These are phyloP conservation scores for Eubasilissa splendida DNA, from an alignment of 2,888 invertebrate genomes.

Conservation along the genomic window DNA sequence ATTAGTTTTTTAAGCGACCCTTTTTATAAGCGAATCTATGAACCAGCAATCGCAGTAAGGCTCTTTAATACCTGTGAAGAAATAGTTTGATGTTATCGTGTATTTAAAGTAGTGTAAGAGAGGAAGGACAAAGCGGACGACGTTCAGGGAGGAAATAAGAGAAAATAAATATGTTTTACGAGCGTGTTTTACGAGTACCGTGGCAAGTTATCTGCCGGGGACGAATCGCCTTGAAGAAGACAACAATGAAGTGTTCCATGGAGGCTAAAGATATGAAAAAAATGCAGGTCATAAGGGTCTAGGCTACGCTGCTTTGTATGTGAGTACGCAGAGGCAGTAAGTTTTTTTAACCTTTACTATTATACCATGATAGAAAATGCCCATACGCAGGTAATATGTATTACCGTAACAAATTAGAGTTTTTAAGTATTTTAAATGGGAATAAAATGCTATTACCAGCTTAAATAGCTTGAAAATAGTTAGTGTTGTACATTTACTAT, in stretches of 20 bases:
- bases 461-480: no score
- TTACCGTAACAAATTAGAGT: no score
- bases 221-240: slow-evolving; percentile 3
- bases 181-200: neutral
- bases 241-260: neutral
- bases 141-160: slow-evolving; percentile 5
- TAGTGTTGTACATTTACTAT: no score
- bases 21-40: no score
- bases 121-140: slow-evolving; percentile 2
- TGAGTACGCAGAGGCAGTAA: neutral
- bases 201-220: slow-evolving; percentile 12
- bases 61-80: no score
- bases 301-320: neutral
- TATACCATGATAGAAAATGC: no score
- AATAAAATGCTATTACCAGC: no score
- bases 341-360: no score
- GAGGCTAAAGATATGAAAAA: neutral
- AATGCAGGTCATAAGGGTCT: slow-evolving; percentile 7
- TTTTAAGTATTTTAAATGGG: no score
- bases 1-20: no score
- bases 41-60: no score
- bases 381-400: no score
- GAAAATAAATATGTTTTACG: neutral
- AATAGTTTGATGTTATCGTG: slow-evolving; percentile 2
- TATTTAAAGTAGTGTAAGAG: neutral